Conservation (phyloP, 2,113 vertebrate genomes). For the Sander vitreus region DNA sequence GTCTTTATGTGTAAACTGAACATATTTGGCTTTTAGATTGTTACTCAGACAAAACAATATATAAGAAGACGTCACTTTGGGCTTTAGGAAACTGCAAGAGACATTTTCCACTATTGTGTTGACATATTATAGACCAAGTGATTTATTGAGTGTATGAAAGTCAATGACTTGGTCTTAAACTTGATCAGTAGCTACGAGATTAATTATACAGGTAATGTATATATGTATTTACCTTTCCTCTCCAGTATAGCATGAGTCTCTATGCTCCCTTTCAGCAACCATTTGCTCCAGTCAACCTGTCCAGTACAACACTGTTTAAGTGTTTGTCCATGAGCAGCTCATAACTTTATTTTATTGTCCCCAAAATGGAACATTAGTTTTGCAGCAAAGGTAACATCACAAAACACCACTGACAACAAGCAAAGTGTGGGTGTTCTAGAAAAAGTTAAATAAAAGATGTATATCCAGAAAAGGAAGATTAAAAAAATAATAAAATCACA, state of each 20-base stretch:
- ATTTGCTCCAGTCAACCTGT: constrained; percentile 10
- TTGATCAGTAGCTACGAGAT: not conserved
- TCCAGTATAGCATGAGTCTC: not conserved
- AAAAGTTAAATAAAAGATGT: constrained; percentile 12
- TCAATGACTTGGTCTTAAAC: not conserved
- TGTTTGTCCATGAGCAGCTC: constrained; percentile 12
- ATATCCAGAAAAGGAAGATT: constrained; percentile 8
- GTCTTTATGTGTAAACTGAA: too few relatives aligned
- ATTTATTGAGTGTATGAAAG: too few relatives aligned
- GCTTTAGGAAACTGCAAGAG: too few relatives aligned
- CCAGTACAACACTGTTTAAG: not conserved
- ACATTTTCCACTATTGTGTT: too few relatives aligned
- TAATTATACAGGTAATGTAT: not conserved
- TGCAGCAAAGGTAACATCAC: constrained; percentile 21
- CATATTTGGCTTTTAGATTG: too few relatives aligned
- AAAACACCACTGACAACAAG: not conserved
- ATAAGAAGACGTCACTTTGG: too few relatives aligned
- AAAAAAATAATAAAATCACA: constrained; percentile 40
- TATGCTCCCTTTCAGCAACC: not conserved
- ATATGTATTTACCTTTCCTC: not conserved
- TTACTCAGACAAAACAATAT: too few relatives aligned
- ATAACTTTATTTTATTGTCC: constrained; percentile 4
- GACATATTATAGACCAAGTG: too few relatives aligned
- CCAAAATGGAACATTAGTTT: constrained; percentile 28
- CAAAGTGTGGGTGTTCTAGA: constrained; percentile 3